Percentiles rank a stretch among this genome's conserved stretches.
Conservation (phyloP, 2,113 vertebrate genomes). For the Phaethon lepturus region DNA sequence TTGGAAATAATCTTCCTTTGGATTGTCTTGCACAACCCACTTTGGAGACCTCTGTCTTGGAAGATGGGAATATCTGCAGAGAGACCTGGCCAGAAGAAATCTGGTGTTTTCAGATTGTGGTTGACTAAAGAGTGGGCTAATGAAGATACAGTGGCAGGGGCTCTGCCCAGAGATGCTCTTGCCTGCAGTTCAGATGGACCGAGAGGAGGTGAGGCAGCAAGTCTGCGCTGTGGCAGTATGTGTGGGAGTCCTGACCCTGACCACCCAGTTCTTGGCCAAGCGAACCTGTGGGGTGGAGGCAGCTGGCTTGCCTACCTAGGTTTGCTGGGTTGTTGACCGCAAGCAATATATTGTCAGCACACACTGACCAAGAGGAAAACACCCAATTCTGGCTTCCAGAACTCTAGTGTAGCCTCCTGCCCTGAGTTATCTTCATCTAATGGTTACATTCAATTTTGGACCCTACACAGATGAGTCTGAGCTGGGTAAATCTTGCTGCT, state of each 20-base stretch:
- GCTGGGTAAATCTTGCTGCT: not conserved
- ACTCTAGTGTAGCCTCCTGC: not conserved
- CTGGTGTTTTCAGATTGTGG: rapidly evolving
- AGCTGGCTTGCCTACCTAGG: rapidly evolving
- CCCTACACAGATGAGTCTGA: not conserved
- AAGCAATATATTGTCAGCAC: not conserved
- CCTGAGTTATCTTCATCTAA: not conserved
- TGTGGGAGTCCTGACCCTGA: not conserved
- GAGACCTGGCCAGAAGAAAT: not conserved
- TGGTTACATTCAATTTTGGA: rapidly evolving
- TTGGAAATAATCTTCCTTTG: not conserved
- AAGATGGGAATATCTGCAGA: not conserved
- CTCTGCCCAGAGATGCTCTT: not conserved
- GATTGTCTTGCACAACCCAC: rapidly evolving
- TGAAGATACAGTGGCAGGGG: too few species aligned
- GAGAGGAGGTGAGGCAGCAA: not conserved
- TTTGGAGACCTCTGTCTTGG: not conserved
- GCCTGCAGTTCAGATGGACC: rapidly evolving
- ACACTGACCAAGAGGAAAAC: too few species aligned
- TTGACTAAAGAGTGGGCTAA: not conserved
- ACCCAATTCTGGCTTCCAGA: not conserved
- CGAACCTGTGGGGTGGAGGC: not conserved
- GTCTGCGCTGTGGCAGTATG: rapidly evolving
- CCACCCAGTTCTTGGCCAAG: not conserved
- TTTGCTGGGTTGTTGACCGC: not conserved